Conservation (phyloP, 2,113 vertebrate genomes). For the Zapornia atra region DNA sequence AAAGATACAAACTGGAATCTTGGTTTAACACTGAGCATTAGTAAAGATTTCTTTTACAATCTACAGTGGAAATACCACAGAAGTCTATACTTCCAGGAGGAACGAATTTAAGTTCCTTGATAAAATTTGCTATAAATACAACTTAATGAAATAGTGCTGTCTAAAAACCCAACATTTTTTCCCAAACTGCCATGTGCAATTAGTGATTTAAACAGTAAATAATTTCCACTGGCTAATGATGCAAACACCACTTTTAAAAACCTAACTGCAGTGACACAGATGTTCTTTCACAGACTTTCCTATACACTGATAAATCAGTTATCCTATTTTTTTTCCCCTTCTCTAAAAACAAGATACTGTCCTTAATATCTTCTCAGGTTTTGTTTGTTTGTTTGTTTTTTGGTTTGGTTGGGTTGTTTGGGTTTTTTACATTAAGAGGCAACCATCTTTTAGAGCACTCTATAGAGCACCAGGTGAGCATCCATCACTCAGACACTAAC, state of each 20-base stretch:
- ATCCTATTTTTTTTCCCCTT: background rate
- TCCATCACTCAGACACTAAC: background rate
- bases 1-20: background rate
- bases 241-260: background rate
- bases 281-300: background rate
- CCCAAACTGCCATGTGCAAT: background rate
- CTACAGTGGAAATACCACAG: background rate
- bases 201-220: background rate
- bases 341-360: background rate
- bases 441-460: background rate
- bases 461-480: background rate
- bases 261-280: background rate
- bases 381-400: no score
- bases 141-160: background rate
- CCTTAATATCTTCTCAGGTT: background rate
- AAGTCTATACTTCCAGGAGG: background rate
- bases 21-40: background rate
- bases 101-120: background rate
- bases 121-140: background rate
- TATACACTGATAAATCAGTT: background rate
- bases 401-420: background rate
- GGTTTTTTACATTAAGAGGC: background rate
- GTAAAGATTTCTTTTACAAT: background rate
- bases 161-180: background rate
- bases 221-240: background rate